Conservation (phyloP, 1,140 invertebrate species). For the Homarus americanus region DNA sequence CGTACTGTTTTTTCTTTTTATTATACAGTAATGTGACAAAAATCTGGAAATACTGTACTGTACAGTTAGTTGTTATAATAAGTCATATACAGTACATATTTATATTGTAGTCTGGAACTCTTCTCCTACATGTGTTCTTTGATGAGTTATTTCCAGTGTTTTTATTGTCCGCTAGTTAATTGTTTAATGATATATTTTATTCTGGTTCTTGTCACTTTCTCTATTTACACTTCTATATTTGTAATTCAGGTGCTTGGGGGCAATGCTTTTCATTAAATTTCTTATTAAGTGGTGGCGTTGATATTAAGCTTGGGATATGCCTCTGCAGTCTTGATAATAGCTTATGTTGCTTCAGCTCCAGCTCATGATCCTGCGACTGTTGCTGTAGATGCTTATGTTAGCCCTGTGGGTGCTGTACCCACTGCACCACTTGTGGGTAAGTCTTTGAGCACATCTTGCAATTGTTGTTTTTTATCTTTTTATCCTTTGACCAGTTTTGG, state of each 20-base stretch:
- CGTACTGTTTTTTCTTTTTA: too few species aligned
- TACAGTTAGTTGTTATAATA: too few species aligned
- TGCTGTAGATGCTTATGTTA: neutral
- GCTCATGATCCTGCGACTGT: constrained; percentile 26
- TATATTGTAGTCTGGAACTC: too few species aligned
- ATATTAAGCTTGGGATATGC: neutral
- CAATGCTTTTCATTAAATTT: neutral
- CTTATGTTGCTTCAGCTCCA: constrained; percentile 51
- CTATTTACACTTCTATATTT: neutral
- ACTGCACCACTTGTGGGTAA: constrained; percentile 40
- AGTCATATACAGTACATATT: too few species aligned
- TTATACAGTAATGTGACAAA: too few species aligned
- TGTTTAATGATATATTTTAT: too few species aligned
- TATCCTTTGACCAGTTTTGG: too few species aligned
- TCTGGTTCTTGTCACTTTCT: neutral
- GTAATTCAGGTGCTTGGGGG: neutral
- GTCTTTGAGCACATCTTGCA: neutral
- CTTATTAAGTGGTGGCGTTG: neutral
- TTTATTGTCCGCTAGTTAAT: too few species aligned
- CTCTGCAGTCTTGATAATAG: constrained; percentile 26
- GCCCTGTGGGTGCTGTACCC: neutral
- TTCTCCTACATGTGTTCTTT: too few species aligned
- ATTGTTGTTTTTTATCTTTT: neutral
- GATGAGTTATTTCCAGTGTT: too few species aligned
- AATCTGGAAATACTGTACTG: too few species aligned